Evolutionary conservation across 2,888 invertebrate species (phyloP).

Genomic region (Merodon equestris): DNA sequence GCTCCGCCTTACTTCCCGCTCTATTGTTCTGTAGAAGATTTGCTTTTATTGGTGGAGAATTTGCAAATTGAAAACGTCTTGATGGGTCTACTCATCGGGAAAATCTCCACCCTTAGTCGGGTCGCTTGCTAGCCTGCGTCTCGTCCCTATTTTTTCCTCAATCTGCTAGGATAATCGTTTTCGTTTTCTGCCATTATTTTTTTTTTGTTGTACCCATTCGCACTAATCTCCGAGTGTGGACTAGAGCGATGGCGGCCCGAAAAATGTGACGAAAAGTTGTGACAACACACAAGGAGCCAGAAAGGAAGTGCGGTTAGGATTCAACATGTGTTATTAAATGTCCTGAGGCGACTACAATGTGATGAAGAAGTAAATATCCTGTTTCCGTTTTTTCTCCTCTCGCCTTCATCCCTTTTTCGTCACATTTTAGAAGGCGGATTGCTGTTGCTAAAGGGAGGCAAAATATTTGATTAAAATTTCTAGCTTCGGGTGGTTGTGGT

Average conservation of each 20-base stretch:
- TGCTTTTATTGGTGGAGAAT: constrained; percentile 41
- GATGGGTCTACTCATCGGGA: constrained; percentile 56
- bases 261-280: constrained; percentile 57
- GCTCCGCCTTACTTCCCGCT: too few species aligned
- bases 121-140: neutral
- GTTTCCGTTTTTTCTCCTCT: constrained; percentile 42
- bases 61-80: constrained; percentile 66
- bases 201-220: neutral
- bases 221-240: too few species aligned
- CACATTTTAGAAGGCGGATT: constrained; percentile 6
- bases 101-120: constrained; percentile 44
- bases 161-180: too few species aligned
- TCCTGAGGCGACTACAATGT: constrained; percentile 23
- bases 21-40: constrained; percentile 1
- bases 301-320: constrained; percentile 50
- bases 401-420: neutral
- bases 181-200: constrained; percentile 7
- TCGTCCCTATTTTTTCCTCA: neutral
- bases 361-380: constrained; percentile 58
- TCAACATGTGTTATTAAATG: constrained; percentile 61
- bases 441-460: too few species aligned
- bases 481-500: constrained; percentile 8
- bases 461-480: neutral
- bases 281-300: constrained; percentile 32
- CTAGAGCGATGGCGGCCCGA: constrained; percentile 10